Percentiles rank a stretch among this genome's conserved stretches.
Conservation (phyloP, 2,113 vertebrate species). For the Todiramphus saurophagus region DNA sequence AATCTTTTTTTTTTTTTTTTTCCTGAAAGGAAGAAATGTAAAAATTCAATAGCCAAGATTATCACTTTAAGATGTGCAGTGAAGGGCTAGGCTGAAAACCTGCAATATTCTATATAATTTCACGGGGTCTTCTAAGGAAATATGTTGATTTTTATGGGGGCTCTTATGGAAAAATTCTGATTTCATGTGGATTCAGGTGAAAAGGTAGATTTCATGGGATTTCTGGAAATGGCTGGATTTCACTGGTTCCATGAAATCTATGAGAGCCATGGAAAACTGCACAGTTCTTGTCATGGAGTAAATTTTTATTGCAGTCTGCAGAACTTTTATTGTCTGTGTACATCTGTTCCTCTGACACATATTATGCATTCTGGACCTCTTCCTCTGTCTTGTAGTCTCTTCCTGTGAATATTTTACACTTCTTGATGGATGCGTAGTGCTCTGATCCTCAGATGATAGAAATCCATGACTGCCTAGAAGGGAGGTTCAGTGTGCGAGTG, state of each 20-base stretch:
- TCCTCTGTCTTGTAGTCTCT: constrained; percentile 39
- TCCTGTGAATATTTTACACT: constrained; percentile 33
- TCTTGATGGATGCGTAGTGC: constrained; percentile 2
- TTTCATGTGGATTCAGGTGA: constrained; percentile 74
- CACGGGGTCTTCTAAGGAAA: constrained; percentile 71
- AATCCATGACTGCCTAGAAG: constrained; percentile 7
- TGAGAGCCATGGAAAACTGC: constrained; percentile 67
- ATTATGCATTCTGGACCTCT: constrained; percentile 23
- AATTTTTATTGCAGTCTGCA: constrained; percentile 54
- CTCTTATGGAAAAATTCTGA: constrained; percentile 65
- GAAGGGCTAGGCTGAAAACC: constrained; percentile 39
- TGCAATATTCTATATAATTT: constrained; percentile 72
- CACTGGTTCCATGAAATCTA: constrained; percentile 69
- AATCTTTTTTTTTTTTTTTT: background rate
- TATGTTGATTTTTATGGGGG: constrained; percentile 71
- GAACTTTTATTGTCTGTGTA: constrained; percentile 67
- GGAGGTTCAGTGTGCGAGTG: background rate
- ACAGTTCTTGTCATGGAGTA: constrained; percentile 32
- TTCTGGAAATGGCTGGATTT: constrained; percentile 73
- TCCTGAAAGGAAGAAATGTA: constrained; percentile 1
- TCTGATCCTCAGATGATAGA: constrained; percentile 41
- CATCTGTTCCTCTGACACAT: constrained; percentile 22
- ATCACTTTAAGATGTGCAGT: constrained; percentile 48
- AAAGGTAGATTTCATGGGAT: constrained; percentile 75
- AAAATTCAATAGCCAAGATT: constrained; percentile 7